Evolutionary conservation across 2,888 invertebrate species (phyloP), one percentile per base, ranked within the genome.

Genomic region (Sarcophaga caerulescens): DNA sequence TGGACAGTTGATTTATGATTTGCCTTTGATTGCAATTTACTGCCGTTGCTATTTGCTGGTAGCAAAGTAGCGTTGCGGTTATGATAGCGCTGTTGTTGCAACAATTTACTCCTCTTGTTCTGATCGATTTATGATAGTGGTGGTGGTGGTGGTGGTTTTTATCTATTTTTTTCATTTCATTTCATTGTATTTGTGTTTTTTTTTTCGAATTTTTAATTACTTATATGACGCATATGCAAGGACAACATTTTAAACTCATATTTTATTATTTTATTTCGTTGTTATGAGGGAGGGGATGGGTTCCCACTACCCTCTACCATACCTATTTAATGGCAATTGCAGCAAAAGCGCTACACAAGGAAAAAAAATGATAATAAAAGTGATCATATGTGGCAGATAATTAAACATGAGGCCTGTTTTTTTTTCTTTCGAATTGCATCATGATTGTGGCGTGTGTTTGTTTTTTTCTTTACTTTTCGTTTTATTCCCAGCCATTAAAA

Each of bases 1-100:
- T 89, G 88, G 89, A 89, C 89, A 88, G 89, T 88, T 88, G 89
- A 89, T 89, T 89, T 89, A 89, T 88, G 88, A 88, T 89, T 87
- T 85, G 88, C 88, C 86, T 84, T 85, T 89, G 89, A 89, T 89
- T 89, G 89, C 89, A 88, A 87, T 89, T 89, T 89, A 87, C 88
- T 87, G 88, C 85, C 77, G 80, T 78, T 17, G n/a, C 45, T 47
- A 14, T 14, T 47, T 47, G 47, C 14, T 47, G 47, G 47, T 47
- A 76, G 77, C 57, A 78, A 71, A 77, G 82, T 69, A 14, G 11
- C 47, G 47, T 73, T 81, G 73, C 74, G 79, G 75, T 75, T 77
- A 21, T 66, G 66, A 70, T 77, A 76, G 76, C 70, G 75, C 71
- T 77, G 21, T 66, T 62, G 74, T 77, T 79, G 76, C 70, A 78